Percentiles rank a stretch among this genome's conserved stretches.
phyloP scores from a whole-genome alignment of 1,140 invertebrate genomes.

The Cherax quadricarinatus region DNA sequence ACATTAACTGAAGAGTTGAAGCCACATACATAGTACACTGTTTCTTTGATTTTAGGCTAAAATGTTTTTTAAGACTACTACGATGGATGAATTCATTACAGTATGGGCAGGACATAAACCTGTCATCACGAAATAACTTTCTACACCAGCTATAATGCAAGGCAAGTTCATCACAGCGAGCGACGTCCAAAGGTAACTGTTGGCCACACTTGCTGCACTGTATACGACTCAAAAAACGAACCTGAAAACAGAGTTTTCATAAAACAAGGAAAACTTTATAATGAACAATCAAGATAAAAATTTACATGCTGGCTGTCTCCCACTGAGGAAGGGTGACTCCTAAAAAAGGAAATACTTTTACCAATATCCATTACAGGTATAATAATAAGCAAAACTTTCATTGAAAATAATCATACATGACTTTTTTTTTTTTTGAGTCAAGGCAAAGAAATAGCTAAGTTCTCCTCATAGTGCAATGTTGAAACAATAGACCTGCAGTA shows the following conservation, averaged over 20 bases:
- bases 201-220: neutral
- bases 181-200: conserved; percentile 10
- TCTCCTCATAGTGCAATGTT: too few species aligned
- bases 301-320: too few species aligned
- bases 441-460: too few species aligned
- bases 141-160: conserved; percentile 8
- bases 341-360: too few species aligned
- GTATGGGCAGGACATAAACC: neutral
- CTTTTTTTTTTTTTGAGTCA: too few species aligned
- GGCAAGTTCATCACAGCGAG: neutral
- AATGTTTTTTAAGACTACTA: neutral
- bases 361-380: too few species aligned
- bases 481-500: too few species aligned
- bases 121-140: neutral
- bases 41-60: neutral
- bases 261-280: too few species aligned
- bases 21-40: neutral
- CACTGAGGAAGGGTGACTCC: too few species aligned
- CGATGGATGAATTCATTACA: conserved; percentile 4
- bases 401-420: too few species aligned
- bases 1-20: conserved; percentile 26
- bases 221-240: neutral
- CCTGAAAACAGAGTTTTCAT: neutral
- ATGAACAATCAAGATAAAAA: too few species aligned
- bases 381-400: too few species aligned